These are phyloP conservation scores for Aeoliscus strigatus DNA, from an alignment of 2,797 vertebrate species.

Conservation along the genomic window DNA sequence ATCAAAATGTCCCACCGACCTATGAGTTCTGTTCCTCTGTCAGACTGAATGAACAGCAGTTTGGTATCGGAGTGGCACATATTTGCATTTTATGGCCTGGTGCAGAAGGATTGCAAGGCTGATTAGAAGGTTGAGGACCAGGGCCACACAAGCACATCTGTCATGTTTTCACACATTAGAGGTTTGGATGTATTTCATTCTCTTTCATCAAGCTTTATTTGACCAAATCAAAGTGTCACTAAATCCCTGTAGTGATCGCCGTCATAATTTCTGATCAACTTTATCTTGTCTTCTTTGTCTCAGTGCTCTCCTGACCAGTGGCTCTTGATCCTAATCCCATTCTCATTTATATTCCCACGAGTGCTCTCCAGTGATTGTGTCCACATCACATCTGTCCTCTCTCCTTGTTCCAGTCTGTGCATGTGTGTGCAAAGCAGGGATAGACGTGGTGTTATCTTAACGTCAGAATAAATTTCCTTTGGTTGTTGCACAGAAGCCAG, in stretches of 20 bases:
- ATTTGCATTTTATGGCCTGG: slow-evolving; percentile 82
- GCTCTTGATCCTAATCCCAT: slow-evolving; percentile 34
- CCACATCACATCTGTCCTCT: slow-evolving; percentile 47
- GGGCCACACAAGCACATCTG: slow-evolving; percentile 35
- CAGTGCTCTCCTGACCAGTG: slow-evolving; percentile 5
- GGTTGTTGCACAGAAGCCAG: slow-evolving; percentile 51
- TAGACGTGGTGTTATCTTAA: slow-evolving; percentile 36
- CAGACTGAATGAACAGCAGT: slow-evolving; percentile 19
- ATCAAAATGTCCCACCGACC: slow-evolving; percentile 4
- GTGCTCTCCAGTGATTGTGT: slow-evolving; percentile 38
- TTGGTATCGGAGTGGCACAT: slow-evolving; percentile 50
- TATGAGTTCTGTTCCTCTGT: slow-evolving; percentile 28
- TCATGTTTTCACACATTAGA: slow-evolving; percentile 22
- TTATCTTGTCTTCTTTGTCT: slow-evolving; percentile 9
- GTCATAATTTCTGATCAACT: slow-evolving; percentile 30
- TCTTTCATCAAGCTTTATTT: slow-evolving; percentile 1
- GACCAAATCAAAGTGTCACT: slow-evolving; percentile 10
- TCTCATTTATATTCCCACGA: slow-evolving; percentile 37
- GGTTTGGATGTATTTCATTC: not conserved
- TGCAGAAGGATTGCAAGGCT: slow-evolving; percentile 64
- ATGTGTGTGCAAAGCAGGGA: not conserved
- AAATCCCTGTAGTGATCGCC: not conserved
- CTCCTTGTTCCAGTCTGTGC: slow-evolving; percentile 11
- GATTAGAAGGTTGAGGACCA: slow-evolving; percentile 58
- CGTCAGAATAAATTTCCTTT: slow-evolving; percentile 44